Evolutionary conservation across 2,888 invertebrate species (phyloP).

Genomic region (Euphydryas editha): DNA sequence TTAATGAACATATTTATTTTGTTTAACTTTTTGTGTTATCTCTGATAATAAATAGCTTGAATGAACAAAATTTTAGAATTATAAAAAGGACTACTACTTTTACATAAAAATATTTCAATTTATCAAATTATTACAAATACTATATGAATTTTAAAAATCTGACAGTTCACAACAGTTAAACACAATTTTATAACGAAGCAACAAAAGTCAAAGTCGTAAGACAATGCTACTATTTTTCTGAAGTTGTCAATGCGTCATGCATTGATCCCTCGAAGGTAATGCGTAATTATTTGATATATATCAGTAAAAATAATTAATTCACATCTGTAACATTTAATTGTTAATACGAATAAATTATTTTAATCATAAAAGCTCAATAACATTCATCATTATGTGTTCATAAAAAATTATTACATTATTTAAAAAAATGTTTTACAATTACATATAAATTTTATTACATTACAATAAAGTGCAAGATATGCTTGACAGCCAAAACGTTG

Average conservation of each 20-base stretch:
- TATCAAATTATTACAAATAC: constrained; percentile 11
- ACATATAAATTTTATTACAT: constrained; percentile 12
- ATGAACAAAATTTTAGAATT: constrained; percentile 64
- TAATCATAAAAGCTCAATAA: constrained; percentile 24
- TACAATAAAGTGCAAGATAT: constrained; percentile 20
- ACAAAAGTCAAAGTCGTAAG: constrained; percentile 8
- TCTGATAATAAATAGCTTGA: constrained; percentile 67
- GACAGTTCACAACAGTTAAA: constrained; percentile 18
- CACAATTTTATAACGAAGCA: constrained; percentile 11
- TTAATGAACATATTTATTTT: constrained; percentile 68
- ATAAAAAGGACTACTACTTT: constrained; percentile 59
- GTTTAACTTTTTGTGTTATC: constrained; percentile 61
- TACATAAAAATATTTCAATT: constrained; percentile 20
- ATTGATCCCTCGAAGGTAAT: not conserved
- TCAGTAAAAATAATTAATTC: constrained; percentile 21
- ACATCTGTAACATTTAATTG: constrained; percentile 14
- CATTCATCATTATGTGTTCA: not conserved
- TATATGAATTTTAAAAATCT: constrained; percentile 14
- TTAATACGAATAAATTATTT: constrained; percentile 30
- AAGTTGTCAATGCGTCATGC: not conserved
- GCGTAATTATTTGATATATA: constrained; percentile 2
- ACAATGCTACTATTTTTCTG: not conserved
- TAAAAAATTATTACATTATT: constrained; percentile 14
- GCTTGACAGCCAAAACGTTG: constrained; percentile 2
- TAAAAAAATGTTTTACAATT: not conserved